Evolutionary conservation across 2,888 invertebrate species (phyloP), one percentile per base, ranked within the genome.

Genomic region (Arctia plantaginis): DNA sequence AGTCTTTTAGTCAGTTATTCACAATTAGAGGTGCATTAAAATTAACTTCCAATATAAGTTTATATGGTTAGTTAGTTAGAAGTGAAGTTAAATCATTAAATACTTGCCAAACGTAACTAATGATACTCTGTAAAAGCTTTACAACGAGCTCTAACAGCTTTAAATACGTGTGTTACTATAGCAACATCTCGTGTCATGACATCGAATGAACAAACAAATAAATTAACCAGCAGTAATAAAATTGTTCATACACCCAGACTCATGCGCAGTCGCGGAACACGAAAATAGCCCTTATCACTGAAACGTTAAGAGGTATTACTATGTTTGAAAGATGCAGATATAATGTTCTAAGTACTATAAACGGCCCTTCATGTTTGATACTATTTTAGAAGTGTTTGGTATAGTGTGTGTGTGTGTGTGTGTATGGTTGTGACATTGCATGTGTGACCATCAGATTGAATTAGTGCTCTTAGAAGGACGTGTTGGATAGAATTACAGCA

Each of bases 171-270:
- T 59, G 69, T 66, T 66, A 62, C 72, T 80, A 77, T 51, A 77
- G 71, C 68, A 70, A 75, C 72, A 73, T 77, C 71, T 79, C 81
- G 62, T 83, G 86, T 82, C 86, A 81, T 86, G 86, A 86, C 86
- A 85, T 68, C 81, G 81, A 77, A 82, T 87, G 84, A 81, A 88
- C 90, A 90, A 90, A 90, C 90, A 90, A 89, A 90, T 90, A 90
- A 89, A 90, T 90, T 90, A 90, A 86, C 88, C 77, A 78, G 76
- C 79, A 78, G 82, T 88, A 88, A 88, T 89, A 89, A 89, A 89
- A 89, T 86, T 86, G 87, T 89, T 87, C 88, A 86, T 89, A 88
- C 75, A 79, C 67, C 83, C 86, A 76, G 86, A 80, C 35, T 70
- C 12, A 18, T 0, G 23, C 20, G 68, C 81, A 74, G 33, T 0